Percentiles rank a stretch among this genome's conserved stretches.
Conservation (phyloP, 2,797 vertebrate species). For the Onychomys arenicola region DNA sequence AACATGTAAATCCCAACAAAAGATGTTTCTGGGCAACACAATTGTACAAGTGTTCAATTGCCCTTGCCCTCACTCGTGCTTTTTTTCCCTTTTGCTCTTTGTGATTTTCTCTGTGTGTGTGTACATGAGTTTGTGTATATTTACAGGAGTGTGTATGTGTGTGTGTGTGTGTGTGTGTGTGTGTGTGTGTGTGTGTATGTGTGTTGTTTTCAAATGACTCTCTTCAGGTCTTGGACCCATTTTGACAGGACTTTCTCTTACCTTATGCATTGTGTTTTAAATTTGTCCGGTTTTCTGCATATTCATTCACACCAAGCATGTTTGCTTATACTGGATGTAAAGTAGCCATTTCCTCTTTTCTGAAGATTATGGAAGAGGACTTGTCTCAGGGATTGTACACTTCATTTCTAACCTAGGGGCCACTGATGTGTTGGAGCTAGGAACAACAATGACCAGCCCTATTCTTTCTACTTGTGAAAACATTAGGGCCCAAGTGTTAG, state of each 20-base stretch:
- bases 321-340: not conserved
- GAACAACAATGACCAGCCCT: not conserved
- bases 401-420: not conserved
- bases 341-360: not conserved
- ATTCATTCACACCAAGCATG: rapidly evolving
- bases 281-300: not conserved
- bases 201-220: not conserved
- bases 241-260: not conserved
- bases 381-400: rapidly evolving
- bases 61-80: too few relatives aligned
- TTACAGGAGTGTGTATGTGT: too few relatives aligned
- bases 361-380: not conserved
- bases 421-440: not conserved
- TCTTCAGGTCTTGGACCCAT: rapidly evolving
- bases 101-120: too few relatives aligned
- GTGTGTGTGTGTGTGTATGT: too few relatives aligned
- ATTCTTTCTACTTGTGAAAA: not conserved
- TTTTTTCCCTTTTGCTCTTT: too few relatives aligned
- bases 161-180: too few relatives aligned
- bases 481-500: not conserved
- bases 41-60: too few relatives aligned
- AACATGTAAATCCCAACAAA: not conserved
- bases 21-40: too few relatives aligned
- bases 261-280: not conserved
- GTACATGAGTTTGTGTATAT: too few relatives aligned